Evolutionary conservation across 1,140 invertebrate genomes (phyloP), one percentile per base, ranked within the genome.

Genomic region (Aphaenogaster floridana): DNA sequence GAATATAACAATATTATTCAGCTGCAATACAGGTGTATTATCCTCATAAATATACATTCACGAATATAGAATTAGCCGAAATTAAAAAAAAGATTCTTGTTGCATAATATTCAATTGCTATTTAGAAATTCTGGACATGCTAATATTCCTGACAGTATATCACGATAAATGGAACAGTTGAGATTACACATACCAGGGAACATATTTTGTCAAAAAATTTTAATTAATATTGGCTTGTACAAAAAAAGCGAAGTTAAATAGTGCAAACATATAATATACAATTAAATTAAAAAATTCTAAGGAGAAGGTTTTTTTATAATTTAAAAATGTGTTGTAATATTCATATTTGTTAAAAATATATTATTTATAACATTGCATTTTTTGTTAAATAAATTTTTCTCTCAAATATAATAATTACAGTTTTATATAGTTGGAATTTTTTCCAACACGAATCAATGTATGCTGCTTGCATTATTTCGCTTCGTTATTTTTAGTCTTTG

Each of bases 141-240:
- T 66, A 15, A 59, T 79, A 66, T 52, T 66, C 45, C 21, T 34
- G 39, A 63, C 28, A 39, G 34, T 71, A 36, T 39, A 36, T 17
- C 13, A 61, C n/a, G 9, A 83, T 36, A 83, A 45, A 61, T 5
- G 28, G 34, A 74, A 83, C 36, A 61, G 15, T 61, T 21, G 42
- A 84, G 34, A 84, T 84, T 76, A 74, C n/a, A 74, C n/a, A 17
- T 48, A 45, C 57, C 45, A 15, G 28, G 15, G 63, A 76, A 76
- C 42, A 48, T 83, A 83, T 84, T 84, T 84, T 17, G 34, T 84
- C 59, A 17, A 45, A 74, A 79, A 83, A 50, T 59, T 83, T 74
- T 61, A 45, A 48, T 84, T 57, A 48, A 74, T 83, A 84, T 48
- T 48, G 28, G 42, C 45, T 68, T 54, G 21, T 59, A 42, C 13